These are phyloP conservation scores for Phasianus colchicus DNA, from an alignment of 2,113 vertebrate genomes.

Conservation along the genomic window DNA sequence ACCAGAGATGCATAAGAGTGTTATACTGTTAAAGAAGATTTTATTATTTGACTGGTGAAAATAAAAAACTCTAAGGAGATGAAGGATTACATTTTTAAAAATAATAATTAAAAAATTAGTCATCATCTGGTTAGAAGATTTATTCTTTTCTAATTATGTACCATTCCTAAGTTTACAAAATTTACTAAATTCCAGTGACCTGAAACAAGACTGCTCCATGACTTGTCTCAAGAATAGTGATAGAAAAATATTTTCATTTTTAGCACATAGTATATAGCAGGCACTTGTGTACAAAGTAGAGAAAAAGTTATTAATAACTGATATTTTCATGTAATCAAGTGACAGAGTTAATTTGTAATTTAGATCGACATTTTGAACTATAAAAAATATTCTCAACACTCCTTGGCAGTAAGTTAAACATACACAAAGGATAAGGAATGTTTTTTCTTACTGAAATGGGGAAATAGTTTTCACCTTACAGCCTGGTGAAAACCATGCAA, in stretches of 20 bases:
- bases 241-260: neutral
- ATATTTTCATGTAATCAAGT: neutral
- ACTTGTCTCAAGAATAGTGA: neutral
- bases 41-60: neutral
- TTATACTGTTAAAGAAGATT: neutral
- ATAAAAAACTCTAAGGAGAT: neutral
- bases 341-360: neutral
- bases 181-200: neutral
- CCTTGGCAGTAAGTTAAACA: neutral
- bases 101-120: neutral
- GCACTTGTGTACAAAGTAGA: neutral
- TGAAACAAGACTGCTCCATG: neutral
- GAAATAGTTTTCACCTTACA: neutral
- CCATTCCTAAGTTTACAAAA: neutral
- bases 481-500: neutral
- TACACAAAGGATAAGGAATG: neutral
- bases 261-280: neutral
- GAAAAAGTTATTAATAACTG: neutral
- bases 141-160: neutral
- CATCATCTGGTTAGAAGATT: neutral
- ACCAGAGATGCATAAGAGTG: neutral
- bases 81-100: neutral
- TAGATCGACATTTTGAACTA: neutral
- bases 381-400: neutral
- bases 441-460: neutral